Evolutionary conservation across 1,140 invertebrate species (phyloP).

Genomic region (Laupala kohalensis): DNA sequence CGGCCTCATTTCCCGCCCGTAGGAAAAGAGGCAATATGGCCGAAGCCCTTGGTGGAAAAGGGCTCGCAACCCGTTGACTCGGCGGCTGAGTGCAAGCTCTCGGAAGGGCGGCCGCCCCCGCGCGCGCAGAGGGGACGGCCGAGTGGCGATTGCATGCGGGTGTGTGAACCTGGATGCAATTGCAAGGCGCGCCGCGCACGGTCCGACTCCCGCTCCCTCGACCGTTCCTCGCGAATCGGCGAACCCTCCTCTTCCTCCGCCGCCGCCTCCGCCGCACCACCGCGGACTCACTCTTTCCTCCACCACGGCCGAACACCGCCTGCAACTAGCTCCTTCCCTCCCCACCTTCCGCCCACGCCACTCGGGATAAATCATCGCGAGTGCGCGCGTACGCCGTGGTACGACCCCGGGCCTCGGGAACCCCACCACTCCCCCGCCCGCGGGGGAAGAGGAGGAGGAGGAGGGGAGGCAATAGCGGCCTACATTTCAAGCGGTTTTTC

Average conservation of each 20-base stretch:
- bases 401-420: neutral
- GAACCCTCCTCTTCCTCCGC: no score
- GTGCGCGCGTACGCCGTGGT: conserved; percentile 3
- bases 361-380: conserved; percentile 2
- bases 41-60: neutral
- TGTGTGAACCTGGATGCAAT: neutral
- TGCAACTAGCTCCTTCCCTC: neutral
- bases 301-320: no score
- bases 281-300: no score
- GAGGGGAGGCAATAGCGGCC: no score
- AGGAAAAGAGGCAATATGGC: neutral
- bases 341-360: neutral
- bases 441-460: no score
- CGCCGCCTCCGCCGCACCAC: no score
- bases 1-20: neutral
- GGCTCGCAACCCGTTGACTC: neutral
- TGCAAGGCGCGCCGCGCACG: neutral
- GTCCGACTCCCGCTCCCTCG: neutral
- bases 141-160: neutral
- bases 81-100: neutral
- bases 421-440: neutral
- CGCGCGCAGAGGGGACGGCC: neutral
- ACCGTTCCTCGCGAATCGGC: no score
- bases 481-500: conserved; percentile 7
- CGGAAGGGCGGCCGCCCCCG: neutral